These are phyloP conservation scores for Drosophila seguyi DNA, from an alignment of 1,140 invertebrate species.

Conservation along the genomic window DNA sequence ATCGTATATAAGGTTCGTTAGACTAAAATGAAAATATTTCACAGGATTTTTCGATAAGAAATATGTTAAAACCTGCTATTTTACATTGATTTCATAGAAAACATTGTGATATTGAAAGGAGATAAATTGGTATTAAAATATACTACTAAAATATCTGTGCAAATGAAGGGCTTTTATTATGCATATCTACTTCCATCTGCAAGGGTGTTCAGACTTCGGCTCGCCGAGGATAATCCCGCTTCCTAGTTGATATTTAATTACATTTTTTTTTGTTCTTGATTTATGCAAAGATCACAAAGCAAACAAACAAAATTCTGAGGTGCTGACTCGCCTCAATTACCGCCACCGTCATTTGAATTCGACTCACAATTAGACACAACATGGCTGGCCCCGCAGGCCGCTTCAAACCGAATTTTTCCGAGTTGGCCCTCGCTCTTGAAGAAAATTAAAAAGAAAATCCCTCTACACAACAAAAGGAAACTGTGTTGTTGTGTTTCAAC, in stretches of 20 bases:
- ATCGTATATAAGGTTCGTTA: neutral
- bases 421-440: conserved; percentile 56
- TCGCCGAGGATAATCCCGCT: conserved; percentile 18
- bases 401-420: conserved; percentile 59
- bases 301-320: conserved; percentile 76
- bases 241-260: conserved; percentile 40
- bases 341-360: conserved; percentile 58
- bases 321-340: conserved; percentile 41
- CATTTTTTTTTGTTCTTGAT: conserved; percentile 43
- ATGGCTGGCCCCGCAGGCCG: conserved; percentile 35
- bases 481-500: conserved; percentile 65
- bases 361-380: conserved; percentile 64
- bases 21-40: neutral
- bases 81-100: neutral
- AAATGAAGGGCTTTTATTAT: neutral
- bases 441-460: conserved; percentile 31
- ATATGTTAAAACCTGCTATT: neutral
- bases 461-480: conserved; percentile 41
- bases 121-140: neutral
- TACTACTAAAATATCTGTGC: neutral
- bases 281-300: conserved; percentile 79
- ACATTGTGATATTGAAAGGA: neutral
- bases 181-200: conserved; percentile 3
- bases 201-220: conserved; percentile 40
- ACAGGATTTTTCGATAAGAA: neutral